Base-by-base conservation (phyloP, 53 echinoderm and acorn worm species). In the Henricia sp. region DNA sequence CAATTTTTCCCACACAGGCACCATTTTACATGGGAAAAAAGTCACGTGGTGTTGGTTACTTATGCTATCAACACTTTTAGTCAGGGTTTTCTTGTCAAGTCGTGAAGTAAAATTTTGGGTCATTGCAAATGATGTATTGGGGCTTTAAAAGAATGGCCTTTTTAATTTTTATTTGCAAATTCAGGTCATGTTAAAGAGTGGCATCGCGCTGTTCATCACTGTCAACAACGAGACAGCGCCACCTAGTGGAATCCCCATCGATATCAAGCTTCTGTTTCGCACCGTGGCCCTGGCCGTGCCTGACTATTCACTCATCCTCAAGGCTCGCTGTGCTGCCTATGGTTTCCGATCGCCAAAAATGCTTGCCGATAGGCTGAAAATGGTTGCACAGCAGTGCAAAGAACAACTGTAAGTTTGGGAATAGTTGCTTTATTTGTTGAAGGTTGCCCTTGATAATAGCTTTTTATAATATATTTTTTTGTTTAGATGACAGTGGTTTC, bases 241-340 rank as follows among this genome's bases (percentile, higher is more conserved):
- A 37, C 23, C 63, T 0, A 83, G 73, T 41, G 71, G 48, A 9
- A 91, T 95, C 65, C 93, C 95, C 0, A 86, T 64, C 2, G 97
- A 97, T 69, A 86, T 93, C 86, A 97, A 94, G 71, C 92, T 94
- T 27, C 90, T 97, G 21, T 97, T 97, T 88, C 94, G 97, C 21
- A 97, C 90, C n/a, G 87, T 94, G 20, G 86, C 94, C 14, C 37
- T 97, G 43, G 86, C 88, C 30, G 52, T 69, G 82, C 97, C 97
- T 0, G 97, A 97, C 55, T 89, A 85, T 27, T 80, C 97, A 43
- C 51, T 92, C 50, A 97, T 97, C 78, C 71, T 97, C n/a, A 97
- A 94, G 90, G 94, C 97, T 12, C 90, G 90, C n/a, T 97, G 97
- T 55, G 94, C 97, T 4, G 91, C 94, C 37, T 94, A 88, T 68